Evolutionary conservation across 2,113 vertebrate species (phyloP), one percentile per base, ranked within the genome.

Genomic region (Rhea americana): DNA sequence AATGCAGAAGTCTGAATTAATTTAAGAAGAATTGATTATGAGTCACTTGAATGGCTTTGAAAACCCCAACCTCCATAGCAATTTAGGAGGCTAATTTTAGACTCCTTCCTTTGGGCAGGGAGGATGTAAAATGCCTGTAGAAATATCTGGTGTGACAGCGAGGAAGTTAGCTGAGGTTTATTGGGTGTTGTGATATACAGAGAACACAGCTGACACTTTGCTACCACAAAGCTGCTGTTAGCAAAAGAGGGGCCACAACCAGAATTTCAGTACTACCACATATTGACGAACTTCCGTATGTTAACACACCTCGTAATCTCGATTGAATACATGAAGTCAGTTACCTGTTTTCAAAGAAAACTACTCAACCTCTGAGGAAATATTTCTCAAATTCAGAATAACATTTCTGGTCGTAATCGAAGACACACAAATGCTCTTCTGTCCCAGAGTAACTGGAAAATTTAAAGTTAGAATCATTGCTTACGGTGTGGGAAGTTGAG

Each of bases 21-120:
- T 93, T 86, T 90, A 90, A 61, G 88, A 87, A 51, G 61, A 90
- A 92, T 68, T 94, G 86, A 85, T 90, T 80, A 93, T 72, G 75
- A 94, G 91, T 91, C 70, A 90, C 77, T 65, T 68, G n/a, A 93
- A 81, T 28, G 65, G 51, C 72, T 95, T 43, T 90, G 39, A 85
- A 93, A 93, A 93, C 80, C 13, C 30, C 58, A 82, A 67, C 17
- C 72, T 72, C 85, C 13, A 13, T 39, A 86, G 73, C 43, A 96
- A 90, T 90, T 94, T 84, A 82, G 58, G 19, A 89, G 48, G 51
- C 70, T 85, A 85, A 91, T 77, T 85, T 93, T 91, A 91, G 63
- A 73, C 18, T 87, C 32, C 5, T 41, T 74, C 19, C 32, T 72
- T 50, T 82, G 77, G 43, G 73, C 73, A 86, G 25, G 53, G 28